Conservation (phyloP, 2,113 vertebrate species). For the Apistogramma diplotaenia region DNA sequence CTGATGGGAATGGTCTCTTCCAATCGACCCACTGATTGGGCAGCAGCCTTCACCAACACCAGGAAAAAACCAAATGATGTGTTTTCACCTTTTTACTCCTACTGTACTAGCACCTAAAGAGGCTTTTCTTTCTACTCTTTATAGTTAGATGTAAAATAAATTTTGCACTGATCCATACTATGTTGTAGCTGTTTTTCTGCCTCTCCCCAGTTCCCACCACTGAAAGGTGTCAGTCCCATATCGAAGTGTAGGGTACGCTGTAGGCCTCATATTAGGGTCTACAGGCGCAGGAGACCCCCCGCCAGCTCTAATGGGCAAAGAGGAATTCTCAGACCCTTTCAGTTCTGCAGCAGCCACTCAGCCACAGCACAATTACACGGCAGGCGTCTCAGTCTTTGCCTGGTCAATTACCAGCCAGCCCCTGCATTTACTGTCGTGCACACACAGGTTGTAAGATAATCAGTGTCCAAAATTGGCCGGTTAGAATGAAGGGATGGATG, state of each 20-base stretch:
- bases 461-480: conserved; percentile 68
- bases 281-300: conserved; percentile 64
- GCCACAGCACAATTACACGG: conserved; percentile 73
- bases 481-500: conserved; percentile 63
- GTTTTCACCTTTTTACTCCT: neutral
- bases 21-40: neutral
- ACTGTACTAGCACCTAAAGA: no score
- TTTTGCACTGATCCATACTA: neutral
- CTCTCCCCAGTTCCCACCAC: neutral
- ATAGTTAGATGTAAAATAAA: neutral
- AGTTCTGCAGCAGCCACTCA: conserved; percentile 59
- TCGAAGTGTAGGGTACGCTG: neutral
- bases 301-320: conserved; percentile 71
- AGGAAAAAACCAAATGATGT: no score
- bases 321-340: conserved; percentile 69
- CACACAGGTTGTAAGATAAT: conserved; percentile 72
- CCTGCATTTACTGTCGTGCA: conserved; percentile 69
- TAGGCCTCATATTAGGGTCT: conserved; percentile 50
- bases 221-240: conserved; percentile 48
- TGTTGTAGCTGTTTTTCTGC: conserved; percentile 28
- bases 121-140: neutral
- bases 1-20: neutral
- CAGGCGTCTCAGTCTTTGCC: conserved; percentile 73
- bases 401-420: conserved; percentile 75
- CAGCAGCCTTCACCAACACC: neutral